These are phyloP conservation scores for Numida meleagris DNA, from an alignment of 2,113 vertebrate genomes.

Conservation along the genomic window DNA sequence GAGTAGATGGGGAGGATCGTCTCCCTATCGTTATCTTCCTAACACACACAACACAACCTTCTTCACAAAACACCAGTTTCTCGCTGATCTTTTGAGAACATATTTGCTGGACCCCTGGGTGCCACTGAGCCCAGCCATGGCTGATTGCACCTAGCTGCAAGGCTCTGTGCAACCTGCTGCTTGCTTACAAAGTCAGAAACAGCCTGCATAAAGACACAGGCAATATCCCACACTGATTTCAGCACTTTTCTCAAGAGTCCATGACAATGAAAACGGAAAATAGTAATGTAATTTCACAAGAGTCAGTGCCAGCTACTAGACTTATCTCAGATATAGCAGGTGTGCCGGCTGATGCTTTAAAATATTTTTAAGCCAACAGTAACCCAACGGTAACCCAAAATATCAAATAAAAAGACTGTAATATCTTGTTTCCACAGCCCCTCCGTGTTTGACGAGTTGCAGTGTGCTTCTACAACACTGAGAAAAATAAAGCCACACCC, in stretches of 20 bases:
- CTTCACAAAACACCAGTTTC: not conserved
- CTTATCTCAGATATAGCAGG: not conserved
- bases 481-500: not conserved
- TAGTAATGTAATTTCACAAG: not conserved
- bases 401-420: not conserved
- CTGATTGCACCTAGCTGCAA: not conserved
- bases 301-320: not conserved
- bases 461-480: not conserved
- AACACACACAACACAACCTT: not conserved
- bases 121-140: not conserved
- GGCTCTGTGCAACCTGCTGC: not conserved
- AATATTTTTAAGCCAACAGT: not conserved
- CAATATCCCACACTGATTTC: not conserved
- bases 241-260: not conserved
- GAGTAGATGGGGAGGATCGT: no score
- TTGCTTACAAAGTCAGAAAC: not conserved
- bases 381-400: not conserved
- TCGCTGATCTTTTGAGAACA: not conserved
- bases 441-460: rapidly evolving
- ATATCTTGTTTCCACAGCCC: not conserved
- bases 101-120: not conserved
- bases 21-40: not conserved
- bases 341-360: not conserved
- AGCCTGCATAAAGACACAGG: not conserved
- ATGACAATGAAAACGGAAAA: not conserved